Evolutionary conservation across 2,888 invertebrate species (phyloP).

Genomic region (Drosophila trichaetosa): DNA sequence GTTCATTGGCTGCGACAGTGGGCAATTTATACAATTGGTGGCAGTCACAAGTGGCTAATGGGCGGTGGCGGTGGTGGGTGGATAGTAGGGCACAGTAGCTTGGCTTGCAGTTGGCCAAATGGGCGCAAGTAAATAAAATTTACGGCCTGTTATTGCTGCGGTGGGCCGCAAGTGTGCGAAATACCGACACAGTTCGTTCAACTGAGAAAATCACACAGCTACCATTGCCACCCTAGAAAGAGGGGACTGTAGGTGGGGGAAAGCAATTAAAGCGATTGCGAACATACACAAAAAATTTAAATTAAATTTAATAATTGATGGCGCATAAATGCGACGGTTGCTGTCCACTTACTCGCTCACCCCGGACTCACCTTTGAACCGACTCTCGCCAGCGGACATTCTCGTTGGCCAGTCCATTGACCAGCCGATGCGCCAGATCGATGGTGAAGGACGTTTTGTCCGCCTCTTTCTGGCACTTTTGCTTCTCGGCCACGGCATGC

Average conservation of each 20-base stretch:
- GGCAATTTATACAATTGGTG: slow-evolving; percentile 59
- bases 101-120: slow-evolving; percentile 54
- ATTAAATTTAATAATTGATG: slow-evolving; percentile 80
- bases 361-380: slow-evolving; percentile 80
- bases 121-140: slow-evolving; percentile 75
- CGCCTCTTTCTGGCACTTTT: slow-evolving; percentile 96
- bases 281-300: slow-evolving; percentile 69
- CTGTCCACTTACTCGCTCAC: slow-evolving; percentile 57
- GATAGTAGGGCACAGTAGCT: not conserved
- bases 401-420: slow-evolving; percentile 97
- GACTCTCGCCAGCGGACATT: slow-evolving; percentile 86
- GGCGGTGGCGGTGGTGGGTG: not conserved
- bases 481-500: slow-evolving; percentile 93
- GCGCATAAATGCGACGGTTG: slow-evolving; percentile 60
- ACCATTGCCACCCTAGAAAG: not conserved
- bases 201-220: slow-evolving; percentile 21
- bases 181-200: slow-evolving; percentile 53
- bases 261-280: slow-evolving; percentile 75
- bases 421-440: slow-evolving; percentile 95
- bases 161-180: slow-evolving; percentile 62
- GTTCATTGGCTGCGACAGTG: slow-evolving; percentile 67
- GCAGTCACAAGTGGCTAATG: slow-evolving; percentile 8
- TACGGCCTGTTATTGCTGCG: slow-evolving; percentile 75
- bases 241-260: slow-evolving; percentile 20
- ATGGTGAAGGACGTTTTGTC: slow-evolving; percentile 95